Conservation (phyloP, 2,113 vertebrate species). For the Micromys minutus region DNA sequence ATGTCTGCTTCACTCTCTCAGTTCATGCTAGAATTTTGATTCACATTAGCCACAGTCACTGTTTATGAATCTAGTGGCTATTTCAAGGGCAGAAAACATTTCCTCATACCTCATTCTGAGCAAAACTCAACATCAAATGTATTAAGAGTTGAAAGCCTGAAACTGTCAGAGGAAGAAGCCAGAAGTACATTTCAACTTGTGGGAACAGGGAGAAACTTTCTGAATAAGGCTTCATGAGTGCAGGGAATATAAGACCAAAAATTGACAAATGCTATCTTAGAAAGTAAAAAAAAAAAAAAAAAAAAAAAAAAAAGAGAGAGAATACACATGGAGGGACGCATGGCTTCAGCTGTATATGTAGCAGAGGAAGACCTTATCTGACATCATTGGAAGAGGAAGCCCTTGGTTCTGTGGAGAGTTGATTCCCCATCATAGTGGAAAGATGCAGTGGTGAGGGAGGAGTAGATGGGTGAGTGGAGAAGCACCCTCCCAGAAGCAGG, state of each 20-base stretch:
- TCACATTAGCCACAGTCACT: neutral
- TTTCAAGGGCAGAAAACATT: neutral
- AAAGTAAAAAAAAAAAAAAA: neutral
- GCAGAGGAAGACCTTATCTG: too few species aligned
- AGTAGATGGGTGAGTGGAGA: too few species aligned
- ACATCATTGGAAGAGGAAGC: too few species aligned
- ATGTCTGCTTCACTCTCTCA: accelerated
- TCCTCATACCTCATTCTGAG: neutral
- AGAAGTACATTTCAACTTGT: neutral
- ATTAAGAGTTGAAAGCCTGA: neutral
- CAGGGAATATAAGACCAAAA: neutral
- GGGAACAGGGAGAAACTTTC: neutral
- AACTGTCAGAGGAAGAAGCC: neutral
- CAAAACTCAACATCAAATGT: neutral
- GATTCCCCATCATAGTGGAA: too few species aligned
- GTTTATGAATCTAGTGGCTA: neutral
- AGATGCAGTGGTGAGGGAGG: too few species aligned
- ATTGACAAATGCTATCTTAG: too few species aligned
- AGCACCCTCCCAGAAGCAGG: too few species aligned
- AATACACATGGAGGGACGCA: too few species aligned
- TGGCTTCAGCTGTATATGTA: too few species aligned
- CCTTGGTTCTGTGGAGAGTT: too few species aligned
- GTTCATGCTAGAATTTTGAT: neutral
- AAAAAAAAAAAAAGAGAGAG: too few species aligned
- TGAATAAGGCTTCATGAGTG: neutral